Evolutionary conservation across 2,113 vertebrate species (phyloP), one percentile per base, ranked within the genome.

Genomic region (Cephalopterus ornatus): DNA sequence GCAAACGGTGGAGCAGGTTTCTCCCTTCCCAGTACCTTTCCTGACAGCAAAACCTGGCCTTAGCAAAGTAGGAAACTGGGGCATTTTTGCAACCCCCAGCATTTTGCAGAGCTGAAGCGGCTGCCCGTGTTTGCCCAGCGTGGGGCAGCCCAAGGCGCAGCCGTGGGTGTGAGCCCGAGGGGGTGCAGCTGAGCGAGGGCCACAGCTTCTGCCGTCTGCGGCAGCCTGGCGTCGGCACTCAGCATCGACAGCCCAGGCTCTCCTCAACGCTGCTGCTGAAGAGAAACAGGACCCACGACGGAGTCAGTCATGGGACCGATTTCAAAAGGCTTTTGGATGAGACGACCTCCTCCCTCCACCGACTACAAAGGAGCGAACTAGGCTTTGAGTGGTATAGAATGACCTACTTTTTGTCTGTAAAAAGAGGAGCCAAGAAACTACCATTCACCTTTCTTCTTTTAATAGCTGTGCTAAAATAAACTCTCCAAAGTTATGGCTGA

Each of bases 111-210:
- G 42, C 21, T 9, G 33, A 24, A 58, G 19, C 30, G 52, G 58
- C 52, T 37, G 47, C 41, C 47, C 11, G 27, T 16, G 1, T 12
- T 56, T 50, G 21, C 16, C 19, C 30, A 9, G 18, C 53, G 55
- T 2, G 1, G 32, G 18, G 19, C 50, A 19, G 37, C 68, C 37
- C 6, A 0, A 21, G 14, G 21, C 1, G 2, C 0, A 1, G 24
- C 44, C 1, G 0, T 4, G 9, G 27, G 12, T 7, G 3, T 4
- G 12, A 4, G 3, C 27, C 8, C 5, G 0, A 15, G 21, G 26
- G 8, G 9, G 71, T 1, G 1, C 6, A 8, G 35, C 22, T 4
- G 63, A 5, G 55, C 0, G 0, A 44, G 44, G 44, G 10, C 6
- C 41, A 3, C 41, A 1, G 26, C 19, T 50, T 50, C 32, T 12